Evolutionary conservation across 1,140 invertebrate genomes (phyloP), one percentile per base, ranked within the genome.

Genomic region (Akabosia matsudoensis): DNA sequence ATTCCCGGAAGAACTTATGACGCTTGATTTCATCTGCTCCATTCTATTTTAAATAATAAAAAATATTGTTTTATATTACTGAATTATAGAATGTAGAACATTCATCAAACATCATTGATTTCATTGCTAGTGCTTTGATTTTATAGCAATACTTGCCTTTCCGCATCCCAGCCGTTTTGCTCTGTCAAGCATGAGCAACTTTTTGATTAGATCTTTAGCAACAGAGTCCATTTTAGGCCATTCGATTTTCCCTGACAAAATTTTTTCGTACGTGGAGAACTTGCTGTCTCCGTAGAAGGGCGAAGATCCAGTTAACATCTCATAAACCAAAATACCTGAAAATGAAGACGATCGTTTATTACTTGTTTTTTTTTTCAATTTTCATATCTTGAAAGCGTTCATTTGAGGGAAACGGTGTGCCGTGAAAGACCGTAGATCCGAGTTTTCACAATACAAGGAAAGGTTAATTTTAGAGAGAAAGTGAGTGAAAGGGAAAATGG

Each of bases 251-350:
- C 95, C 94, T 73, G 92, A 91, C 3, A 97, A 86, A 82, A 98
- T 98, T 84, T 72, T 72, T 84, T 98, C 94, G 84, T 97, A 97
- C 75, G 98, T 97, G 3, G 93, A 95, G 78, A 89, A 89, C 16
- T 88, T 88, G 85, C 95, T 96, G 82, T 97, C 94, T 83, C 97
- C 96, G 85, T 94, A 96, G 85, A 97, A 98, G 2, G 96, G 97
- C 7, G 96, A 95, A 85, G 94, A 96, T 0, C 95, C 95, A 14
- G 92, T 91, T 70, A 95, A 84, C 94, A 97, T 98, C 87, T 97
- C 96, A 86, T 96, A 98, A 71, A 98, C 95, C 7, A 98, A 88
- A 45, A 98, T 93, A 73, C 96, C 92, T 92, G 84, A 33, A 2
- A 34, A 72, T 45, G 33, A 33, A 33, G 24, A 70, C 33, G 22